A percentile compares a stretch with the other conserved stretches of the same genome.
Conservation (phyloP, 2,888 invertebrate genomes). For the Subacronicta megacephala region DNA sequence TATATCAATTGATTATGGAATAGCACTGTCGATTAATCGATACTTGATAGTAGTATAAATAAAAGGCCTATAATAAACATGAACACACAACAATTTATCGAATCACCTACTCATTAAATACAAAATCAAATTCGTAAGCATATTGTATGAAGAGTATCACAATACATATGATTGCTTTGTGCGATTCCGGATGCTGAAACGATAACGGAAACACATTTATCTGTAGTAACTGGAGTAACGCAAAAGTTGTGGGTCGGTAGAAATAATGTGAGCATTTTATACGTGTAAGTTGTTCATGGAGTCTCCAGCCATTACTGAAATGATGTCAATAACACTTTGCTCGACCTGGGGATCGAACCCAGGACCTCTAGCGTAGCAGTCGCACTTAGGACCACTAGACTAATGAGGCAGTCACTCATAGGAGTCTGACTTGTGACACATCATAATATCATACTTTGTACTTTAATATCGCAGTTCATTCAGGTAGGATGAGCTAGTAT, state of each 20-base stretch:
- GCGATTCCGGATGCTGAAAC: conserved; percentile 21
- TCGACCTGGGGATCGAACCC: too few relatives aligned
- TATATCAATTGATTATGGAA: too few relatives aligned
- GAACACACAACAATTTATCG: neutral
- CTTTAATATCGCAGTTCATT: conserved; percentile 29
- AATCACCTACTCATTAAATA: conserved; percentile 3
- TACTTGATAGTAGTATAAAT: neutral
- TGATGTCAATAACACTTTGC: too few relatives aligned
- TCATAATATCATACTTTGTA: conserved; percentile 5
- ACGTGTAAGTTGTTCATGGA: conserved; percentile 3
- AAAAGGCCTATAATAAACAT: neutral
- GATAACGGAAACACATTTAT: conserved; percentile 48
- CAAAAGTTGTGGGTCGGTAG: conserved; percentile 20
- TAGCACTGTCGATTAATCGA: too few relatives aligned
- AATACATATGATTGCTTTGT: conserved; percentile 34
- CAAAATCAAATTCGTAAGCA: conserved; percentile 18
- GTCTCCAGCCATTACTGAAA: conserved; percentile 1
- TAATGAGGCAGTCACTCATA: too few relatives aligned
- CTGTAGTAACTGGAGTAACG: conserved; percentile 23
- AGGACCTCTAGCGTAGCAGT: too few relatives aligned
- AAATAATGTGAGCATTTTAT: conserved; percentile 33
- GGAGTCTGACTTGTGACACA: too few relatives aligned
- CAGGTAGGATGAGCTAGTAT: conserved; percentile 15
- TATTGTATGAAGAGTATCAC: conserved; percentile 26
- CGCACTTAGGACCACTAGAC: too few relatives aligned